Base-by-base conservation (phyloP, 1,140 invertebrate genomes). In the Drosophila sproati region DNA sequence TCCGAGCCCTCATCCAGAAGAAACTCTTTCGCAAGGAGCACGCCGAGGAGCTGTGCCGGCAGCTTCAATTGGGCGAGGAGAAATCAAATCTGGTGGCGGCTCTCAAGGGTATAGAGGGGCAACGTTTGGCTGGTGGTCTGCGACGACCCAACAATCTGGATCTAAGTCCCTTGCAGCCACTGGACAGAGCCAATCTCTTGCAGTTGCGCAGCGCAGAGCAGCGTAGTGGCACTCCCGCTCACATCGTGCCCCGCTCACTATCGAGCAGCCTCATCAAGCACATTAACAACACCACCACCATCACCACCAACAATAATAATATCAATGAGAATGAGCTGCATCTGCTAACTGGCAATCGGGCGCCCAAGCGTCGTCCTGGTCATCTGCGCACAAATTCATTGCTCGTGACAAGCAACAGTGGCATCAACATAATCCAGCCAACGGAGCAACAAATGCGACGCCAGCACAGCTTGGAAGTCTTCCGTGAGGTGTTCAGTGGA, bases 391-490 rank as follows among this genome's bases (percentile, higher is more conserved):
- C 86, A 68, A 90, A 90, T 12, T 90, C 87, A 6, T 60, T 90
- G 61, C 68, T 90, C 72, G 87, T 70, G 1, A 80, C 52, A 57
- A 78, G 66, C 61, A 61, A 45, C 31, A 52, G 35, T 3, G 48
- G 39, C 51, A 54, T 35, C 32, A n/a, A 20, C 45, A 41, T 47
- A 35, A 8, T 47, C 37, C 43, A 56, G 3, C 64, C 73, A n/a
- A 85, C 80, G 51, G 83, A 88, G 66, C 82, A 91, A 41, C 83
- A 86, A 77, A 91, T 78, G 73, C 80, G 82, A 0, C 91, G 95
- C 1, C 95, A 95, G 85, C 94, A 94, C 57, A 95, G 95, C 3
- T 79, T 96, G 31, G 96, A 96, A 79, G 95, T 96, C 35, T 96
- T 96, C 45, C 95, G 94, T 47, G 95, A 96, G 81, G 94, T 96